Evolutionary conservation across 1,140 invertebrate species (phyloP).

Genomic region (Drosophila busckii): DNA sequence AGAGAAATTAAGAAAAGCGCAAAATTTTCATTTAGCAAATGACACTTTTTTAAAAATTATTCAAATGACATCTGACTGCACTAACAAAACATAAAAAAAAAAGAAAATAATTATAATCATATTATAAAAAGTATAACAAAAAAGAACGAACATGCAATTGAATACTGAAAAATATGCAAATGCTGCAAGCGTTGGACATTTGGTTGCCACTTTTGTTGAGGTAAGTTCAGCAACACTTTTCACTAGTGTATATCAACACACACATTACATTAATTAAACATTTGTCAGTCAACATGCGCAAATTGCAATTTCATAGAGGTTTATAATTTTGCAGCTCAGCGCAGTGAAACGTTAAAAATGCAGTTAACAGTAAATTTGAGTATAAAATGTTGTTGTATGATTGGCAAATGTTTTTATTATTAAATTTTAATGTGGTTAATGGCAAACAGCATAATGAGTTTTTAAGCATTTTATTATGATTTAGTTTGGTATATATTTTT

Average conservation of each 20-base stretch:
- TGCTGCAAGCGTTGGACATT: background rate
- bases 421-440: too few relatives aligned
- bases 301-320: conserved; percentile 36
- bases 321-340: too few relatives aligned
- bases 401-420: too few relatives aligned
- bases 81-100: conserved; percentile 2
- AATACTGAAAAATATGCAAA: conserved; percentile 8
- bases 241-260: conserved; percentile 48
- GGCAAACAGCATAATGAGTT: too few relatives aligned
- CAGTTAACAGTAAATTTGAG: too few relatives aligned
- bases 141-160: conserved; percentile 3
- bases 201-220: background rate
- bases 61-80: conserved; percentile 64
- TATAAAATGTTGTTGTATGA: too few relatives aligned
- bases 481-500: too few relatives aligned
- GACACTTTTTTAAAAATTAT: conserved; percentile 44
- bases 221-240: conserved; percentile 59
- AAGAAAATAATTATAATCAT: too few relatives aligned
- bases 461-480: too few relatives aligned
- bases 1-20: conserved; percentile 5
- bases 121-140: conserved; percentile 21
- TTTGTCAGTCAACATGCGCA: conserved; percentile 48
- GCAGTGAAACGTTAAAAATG: too few relatives aligned
- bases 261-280: conserved; percentile 62
- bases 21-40: conserved; percentile 31